Percentiles rank a stretch among this genome's conserved stretches.
Evolutionary conservation across 2,888 invertebrate species (phyloP).

Genomic region (Hydropsyche betteni): DNA sequence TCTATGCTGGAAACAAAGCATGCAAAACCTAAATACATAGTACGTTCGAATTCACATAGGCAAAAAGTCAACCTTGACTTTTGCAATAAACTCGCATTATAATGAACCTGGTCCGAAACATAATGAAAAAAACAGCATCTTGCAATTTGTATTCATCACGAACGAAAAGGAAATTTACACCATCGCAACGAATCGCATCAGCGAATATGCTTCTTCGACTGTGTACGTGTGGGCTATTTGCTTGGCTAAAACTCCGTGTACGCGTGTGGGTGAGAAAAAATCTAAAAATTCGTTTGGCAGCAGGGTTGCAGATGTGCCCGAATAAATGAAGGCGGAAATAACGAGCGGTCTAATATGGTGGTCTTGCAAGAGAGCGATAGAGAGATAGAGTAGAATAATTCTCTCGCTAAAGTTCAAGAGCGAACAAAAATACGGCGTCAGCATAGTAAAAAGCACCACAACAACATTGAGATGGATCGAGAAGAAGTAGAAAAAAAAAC

Average conservation of each 20-base stretch:
- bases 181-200: neutral
- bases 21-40: slow-evolving; percentile 39
- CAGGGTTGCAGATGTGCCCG: slow-evolving; percentile 45
- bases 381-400: slow-evolving; percentile 39
- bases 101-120: slow-evolving; percentile 38
- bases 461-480: slow-evolving; percentile 38
- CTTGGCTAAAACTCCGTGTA: neutral
- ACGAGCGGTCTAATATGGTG: slow-evolving; percentile 16
- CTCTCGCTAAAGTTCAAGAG: slow-evolving; percentile 50
- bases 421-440: slow-evolving; percentile 45
- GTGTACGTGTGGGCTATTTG: too few species aligned
- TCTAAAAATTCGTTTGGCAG: slow-evolving; percentile 17
- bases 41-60: slow-evolving; percentile 21
- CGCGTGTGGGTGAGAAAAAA: slow-evolving; percentile 21
- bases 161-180: slow-evolving; percentile 47
- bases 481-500: slow-evolving; percentile 46
- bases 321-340: slow-evolving; percentile 33
- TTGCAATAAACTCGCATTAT: slow-evolving; percentile 48
- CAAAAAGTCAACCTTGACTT: slow-evolving; percentile 49
- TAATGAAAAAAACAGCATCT: slow-evolving; percentile 23
- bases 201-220: neutral
- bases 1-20: slow-evolving; percentile 48
- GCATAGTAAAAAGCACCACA: slow-evolving; percentile 41
- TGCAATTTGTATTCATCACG: slow-evolving; percentile 46
- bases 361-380: slow-evolving; percentile 24